Evolutionary conservation across 2,888 invertebrate genomes (phyloP).

Genomic region (Atrina japonica): DNA sequence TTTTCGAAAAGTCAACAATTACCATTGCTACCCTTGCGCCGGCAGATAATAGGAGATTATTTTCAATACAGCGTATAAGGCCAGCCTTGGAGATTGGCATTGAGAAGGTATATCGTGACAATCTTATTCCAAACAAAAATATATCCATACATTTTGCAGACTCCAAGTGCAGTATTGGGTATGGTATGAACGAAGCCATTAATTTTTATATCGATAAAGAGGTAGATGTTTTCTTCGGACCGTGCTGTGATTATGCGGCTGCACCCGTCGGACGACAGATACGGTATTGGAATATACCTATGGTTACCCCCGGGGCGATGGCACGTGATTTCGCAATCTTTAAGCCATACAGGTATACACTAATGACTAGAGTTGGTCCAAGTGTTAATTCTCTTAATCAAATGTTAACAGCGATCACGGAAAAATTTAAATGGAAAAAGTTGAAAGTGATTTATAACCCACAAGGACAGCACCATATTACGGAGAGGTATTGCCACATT

Average conservation of each 20-base stretch:
- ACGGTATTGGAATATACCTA: constrained; percentile 90
- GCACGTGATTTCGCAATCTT: constrained; percentile 74
- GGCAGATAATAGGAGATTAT: constrained; percentile 55
- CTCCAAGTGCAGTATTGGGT: constrained; percentile 68
- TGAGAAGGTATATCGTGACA: constrained; percentile 52
- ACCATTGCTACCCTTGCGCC: constrained; percentile 67
- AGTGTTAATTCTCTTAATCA: constrained; percentile 64
- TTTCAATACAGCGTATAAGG: constrained; percentile 69
- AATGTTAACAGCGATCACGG: constrained; percentile 54
- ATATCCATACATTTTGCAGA: constrained; percentile 49
- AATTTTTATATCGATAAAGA: constrained; percentile 69
- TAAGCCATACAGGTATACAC: constrained; percentile 84
- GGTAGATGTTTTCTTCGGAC: constrained; percentile 76
- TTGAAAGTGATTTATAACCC: constrained; percentile 67
- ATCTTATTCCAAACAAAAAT: constrained; percentile 39
- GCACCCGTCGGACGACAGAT: constrained; percentile 90
- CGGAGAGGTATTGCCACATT: constrained; percentile 67
- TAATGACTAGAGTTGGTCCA: constrained; percentile 84
- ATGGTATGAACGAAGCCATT: constrained; percentile 72
- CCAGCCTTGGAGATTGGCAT: constrained; percentile 77
- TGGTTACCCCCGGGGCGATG: constrained; percentile 85
- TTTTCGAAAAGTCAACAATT: no score
- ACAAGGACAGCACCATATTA: constrained; percentile 59
- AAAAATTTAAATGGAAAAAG: constrained; percentile 57
- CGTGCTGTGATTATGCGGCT: constrained; percentile 84